Evolutionary conservation across 2,113 vertebrate genomes (phyloP).

Genomic region (Nothoprocta pentlandii): DNA sequence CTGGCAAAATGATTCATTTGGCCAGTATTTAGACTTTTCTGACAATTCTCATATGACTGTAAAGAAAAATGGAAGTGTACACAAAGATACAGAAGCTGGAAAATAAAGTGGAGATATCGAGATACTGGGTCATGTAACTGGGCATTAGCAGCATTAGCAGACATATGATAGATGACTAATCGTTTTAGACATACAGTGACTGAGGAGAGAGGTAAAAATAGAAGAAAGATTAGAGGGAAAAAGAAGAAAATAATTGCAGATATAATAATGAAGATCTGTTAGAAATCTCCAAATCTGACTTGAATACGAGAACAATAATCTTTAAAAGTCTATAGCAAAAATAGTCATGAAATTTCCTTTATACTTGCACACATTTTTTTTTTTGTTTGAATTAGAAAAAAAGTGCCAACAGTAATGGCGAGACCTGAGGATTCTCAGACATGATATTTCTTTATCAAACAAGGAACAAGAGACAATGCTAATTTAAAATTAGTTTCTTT

Average conservation of each 20-base stretch:
- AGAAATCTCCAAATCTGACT: background rate
- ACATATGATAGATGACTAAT: background rate
- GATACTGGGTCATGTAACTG: background rate
- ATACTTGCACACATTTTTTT: background rate
- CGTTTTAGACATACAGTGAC: background rate
- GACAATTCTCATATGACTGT: background rate
- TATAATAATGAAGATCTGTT: background rate
- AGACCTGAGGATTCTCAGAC: background rate
- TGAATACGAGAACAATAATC: background rate
- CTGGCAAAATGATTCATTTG: background rate
- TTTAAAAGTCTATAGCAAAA: background rate
- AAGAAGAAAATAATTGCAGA: background rate
- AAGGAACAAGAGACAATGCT: background rate
- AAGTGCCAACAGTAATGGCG: background rate
- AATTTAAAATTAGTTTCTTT: background rate
- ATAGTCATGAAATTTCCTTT: background rate
- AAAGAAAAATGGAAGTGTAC: background rate
- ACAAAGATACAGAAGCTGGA: background rate
- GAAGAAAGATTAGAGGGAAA: background rate
- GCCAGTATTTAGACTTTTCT: background rate
- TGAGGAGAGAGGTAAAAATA: too few species aligned
- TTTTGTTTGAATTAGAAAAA: background rate
- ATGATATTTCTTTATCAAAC: background rate
- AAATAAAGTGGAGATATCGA: background rate
- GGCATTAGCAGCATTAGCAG: background rate